Evolutionary conservation across 2,888 invertebrate genomes (phyloP), one percentile per base, ranked within the genome.

Genomic region (Diplazon laetatorius): DNA sequence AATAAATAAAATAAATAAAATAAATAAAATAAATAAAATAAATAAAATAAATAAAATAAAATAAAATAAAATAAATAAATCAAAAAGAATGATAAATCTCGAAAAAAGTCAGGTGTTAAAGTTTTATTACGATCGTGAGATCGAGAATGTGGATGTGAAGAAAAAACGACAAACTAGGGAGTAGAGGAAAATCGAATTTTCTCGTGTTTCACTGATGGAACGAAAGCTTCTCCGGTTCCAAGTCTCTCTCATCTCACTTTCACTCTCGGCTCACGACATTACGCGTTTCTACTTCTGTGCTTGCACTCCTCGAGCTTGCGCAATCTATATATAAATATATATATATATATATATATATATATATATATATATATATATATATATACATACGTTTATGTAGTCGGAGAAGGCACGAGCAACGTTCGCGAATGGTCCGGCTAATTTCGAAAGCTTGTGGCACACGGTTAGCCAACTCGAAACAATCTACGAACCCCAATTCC

Each of bases 41-140:
- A 14, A 46, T 25, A n/a, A 12, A 35, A n/a, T 14, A 25, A 18
- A 16, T n/a, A 63, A 9, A 16, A 12, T 30, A 16, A 35, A 42
- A 57, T 48, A 16, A 18, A 44, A 16, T 12, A 48, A 30, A 44
- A 52, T 46, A 20, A 30, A n/a, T 14, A 39, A 8, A 39, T 6
- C 18, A 16, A 55, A 37, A 12, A 46, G 25, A 75, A 68, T 35
- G 50, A 79, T 62, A 72, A 79, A 79, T 79, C 79, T 79, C 68
- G 25, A 66, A 75, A n/a, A 75, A 75, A 79, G 79, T 79, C 79
- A 79, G 79, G 79, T 79, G 79, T 79, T 79, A 75, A 76, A 79
- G 76, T 76, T 79, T 79, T 79, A 79, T 76, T 75, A 76, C 68
- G 76, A 79, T 68, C 69, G 48, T 72, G 76, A 76, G 73, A 76